Conservation (phyloP, 2,797 vertebrate genomes). For the Chanos chanos region DNA sequence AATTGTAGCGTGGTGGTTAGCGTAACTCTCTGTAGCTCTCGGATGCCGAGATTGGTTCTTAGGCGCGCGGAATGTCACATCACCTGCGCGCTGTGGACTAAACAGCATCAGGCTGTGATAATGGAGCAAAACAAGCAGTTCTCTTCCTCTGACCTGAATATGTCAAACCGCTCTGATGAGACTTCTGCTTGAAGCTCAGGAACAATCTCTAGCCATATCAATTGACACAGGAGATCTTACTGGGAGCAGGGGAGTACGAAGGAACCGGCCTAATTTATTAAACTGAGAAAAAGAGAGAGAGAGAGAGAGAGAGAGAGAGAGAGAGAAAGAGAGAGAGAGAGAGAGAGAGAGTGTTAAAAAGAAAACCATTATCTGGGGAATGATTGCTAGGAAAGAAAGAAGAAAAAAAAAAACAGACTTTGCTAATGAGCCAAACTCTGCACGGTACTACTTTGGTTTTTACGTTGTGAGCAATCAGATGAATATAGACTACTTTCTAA, state of each 20-base stretch:
- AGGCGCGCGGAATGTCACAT: neutral
- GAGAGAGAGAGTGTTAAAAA: neutral
- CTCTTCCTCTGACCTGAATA: slow-evolving; percentile 60
- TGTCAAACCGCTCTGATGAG: slow-evolving; percentile 60
- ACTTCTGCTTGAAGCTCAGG: slow-evolving; percentile 57
- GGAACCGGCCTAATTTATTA: slow-evolving; percentile 39
- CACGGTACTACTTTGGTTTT: too few species aligned
- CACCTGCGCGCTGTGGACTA: slow-evolving; percentile 5
- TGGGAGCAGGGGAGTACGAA: slow-evolving; percentile 35
- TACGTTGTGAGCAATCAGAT: too few species aligned
- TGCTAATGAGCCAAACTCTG: too few species aligned
- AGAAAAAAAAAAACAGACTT: slow-evolving; percentile 71
- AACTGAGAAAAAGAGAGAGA: slow-evolving; percentile 40
- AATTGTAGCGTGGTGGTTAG: too few species aligned
- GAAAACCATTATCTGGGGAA: slow-evolving; percentile 55
- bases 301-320: neutral
- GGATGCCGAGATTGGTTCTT: too few species aligned
- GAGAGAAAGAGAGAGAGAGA: neutral
- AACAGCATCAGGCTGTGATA: slow-evolving; percentile 37
- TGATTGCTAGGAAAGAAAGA: slow-evolving; percentile 88
- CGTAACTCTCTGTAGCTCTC: too few species aligned
- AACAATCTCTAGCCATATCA: slow-evolving; percentile 62
- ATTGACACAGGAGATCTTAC: slow-evolving; percentile 57
- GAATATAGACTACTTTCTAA: too few species aligned
- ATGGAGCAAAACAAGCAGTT: slow-evolving; percentile 32